Evolutionary conservation across 2,797 vertebrate species (phyloP), one percentile per base, ranked within the genome.

Genomic region (Arctocebus calabarensis): DNA sequence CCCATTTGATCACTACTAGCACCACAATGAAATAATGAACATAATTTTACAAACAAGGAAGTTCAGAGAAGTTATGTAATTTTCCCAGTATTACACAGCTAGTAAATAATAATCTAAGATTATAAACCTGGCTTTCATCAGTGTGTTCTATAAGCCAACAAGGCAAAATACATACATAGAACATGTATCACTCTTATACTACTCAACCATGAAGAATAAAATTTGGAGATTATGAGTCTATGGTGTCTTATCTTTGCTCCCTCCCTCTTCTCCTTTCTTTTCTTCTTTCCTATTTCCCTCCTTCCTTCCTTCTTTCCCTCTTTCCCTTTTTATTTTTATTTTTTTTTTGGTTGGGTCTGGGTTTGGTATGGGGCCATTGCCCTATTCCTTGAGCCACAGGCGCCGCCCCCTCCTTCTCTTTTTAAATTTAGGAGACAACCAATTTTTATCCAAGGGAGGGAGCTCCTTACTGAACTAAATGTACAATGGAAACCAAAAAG

Each of bases 61-160:
- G 45, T 61, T 79, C 59, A 64, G 71, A 83, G 22, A 81, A 73
- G n/a, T 70, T 82, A 68, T 74, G 11, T 73, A 73, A 92, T 20
- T 78, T 92, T 79, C 29, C 89, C 70, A 64, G 16, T 78, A 82
- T 59, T 37, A 88, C 37, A 73, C 32, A 59, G 27, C 40, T 70
- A 74, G 37, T 37, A 88, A 75, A 32, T 43, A 84, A 77, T 86
- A 40, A 86, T 40, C 57, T 61, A 95, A 57, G 52, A 70, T 68
- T 70, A 85, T 57, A 92, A 94, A 71, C 16, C 27, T 95, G 78
- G 62, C 68, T 90, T 92, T 95, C 55, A 66, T 37, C 68, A 78
- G 27, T 57, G 73, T 66, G 57, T 90, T 85, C 85, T 61, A 8
- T 34, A 82, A 71, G 23, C 16, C 71, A 34, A 81, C 74, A 70